Conservation (phyloP, 2,113 vertebrate species). For the Pteronura brasiliensis region DNA sequence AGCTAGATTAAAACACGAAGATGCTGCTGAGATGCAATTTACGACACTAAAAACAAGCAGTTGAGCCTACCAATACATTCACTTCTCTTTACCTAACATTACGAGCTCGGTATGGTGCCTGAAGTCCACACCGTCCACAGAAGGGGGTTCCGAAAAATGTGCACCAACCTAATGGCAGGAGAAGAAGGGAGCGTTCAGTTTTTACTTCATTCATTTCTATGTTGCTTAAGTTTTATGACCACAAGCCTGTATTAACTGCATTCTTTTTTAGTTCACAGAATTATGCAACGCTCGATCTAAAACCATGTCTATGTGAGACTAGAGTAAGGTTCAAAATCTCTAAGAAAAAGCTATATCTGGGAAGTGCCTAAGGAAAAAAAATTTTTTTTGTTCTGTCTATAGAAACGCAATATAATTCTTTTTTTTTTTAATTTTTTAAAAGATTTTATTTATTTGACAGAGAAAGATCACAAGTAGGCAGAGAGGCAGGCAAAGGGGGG, state of each 20-base stretch:
- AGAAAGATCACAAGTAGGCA: too few relatives aligned
- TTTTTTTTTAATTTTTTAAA: too few relatives aligned
- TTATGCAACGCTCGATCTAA: not conserved
- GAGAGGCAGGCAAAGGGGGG: too few relatives aligned
- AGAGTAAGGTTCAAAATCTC: not conserved
- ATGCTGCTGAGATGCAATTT: not conserved
- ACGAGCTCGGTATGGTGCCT: not conserved
- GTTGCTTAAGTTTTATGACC: not conserved
- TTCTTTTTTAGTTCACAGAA: not conserved
- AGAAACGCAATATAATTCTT: not conserved
- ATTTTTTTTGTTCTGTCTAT: not conserved
- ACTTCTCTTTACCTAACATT: not conserved
- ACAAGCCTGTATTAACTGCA: not conserved
- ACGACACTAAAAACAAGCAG: not conserved
- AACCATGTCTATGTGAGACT: not conserved
- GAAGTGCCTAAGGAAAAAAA: not conserved
- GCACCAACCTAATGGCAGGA: not conserved
- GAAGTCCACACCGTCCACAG: not conserved
- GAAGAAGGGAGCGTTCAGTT: not conserved
- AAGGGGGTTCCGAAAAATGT: not conserved
- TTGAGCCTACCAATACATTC: not conserved
- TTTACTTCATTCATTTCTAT: not conserved
- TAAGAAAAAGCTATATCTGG: not conserved
- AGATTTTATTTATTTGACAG: too few relatives aligned
- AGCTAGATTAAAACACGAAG: not conserved